phyloP scores from a whole-genome alignment of 2,888 invertebrate genomes.

The Drosophila prolongata region DNA sequence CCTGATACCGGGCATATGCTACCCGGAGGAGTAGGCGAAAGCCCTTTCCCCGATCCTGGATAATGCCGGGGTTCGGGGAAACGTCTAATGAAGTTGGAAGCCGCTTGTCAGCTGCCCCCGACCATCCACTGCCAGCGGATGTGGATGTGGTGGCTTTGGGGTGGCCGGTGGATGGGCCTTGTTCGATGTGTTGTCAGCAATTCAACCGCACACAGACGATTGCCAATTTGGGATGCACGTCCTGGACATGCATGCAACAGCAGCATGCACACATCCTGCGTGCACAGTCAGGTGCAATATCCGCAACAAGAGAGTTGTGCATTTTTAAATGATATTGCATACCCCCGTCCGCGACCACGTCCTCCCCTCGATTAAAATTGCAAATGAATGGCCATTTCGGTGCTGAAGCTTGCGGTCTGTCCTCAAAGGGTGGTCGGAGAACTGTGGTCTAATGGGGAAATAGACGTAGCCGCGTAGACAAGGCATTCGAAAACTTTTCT shows the following conservation, averaged over 20 bases:
- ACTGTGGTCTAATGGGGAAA: not conserved
- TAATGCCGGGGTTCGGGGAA: conserved; percentile 4
- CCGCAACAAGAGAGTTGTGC: conserved; percentile 51
- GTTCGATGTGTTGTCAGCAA: conserved; percentile 62
- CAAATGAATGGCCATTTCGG: conserved; percentile 35
- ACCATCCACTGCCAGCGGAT: conserved; percentile 14
- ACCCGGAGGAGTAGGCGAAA: not conserved
- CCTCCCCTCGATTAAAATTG: conserved; percentile 13
- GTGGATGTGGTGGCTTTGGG: conserved; percentile 8
- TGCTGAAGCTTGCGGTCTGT: conserved; percentile 21
- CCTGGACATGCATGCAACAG: conserved; percentile 14
- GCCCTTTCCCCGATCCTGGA: not conserved
- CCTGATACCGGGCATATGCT: conserved; percentile 23
- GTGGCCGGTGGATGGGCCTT: conserved; percentile 31
- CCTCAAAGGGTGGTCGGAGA: not conserved
- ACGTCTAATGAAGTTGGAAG: conserved; percentile 46
- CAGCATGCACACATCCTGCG: conserved; percentile 30
- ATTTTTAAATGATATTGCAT: conserved; percentile 61
- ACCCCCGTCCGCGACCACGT: not conserved
- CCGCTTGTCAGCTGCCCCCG: conserved; percentile 29
- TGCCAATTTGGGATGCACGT: conserved; percentile 70
- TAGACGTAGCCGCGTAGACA: not conserved
- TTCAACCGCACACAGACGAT: conserved; percentile 74
- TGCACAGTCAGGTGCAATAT: conserved; percentile 43
- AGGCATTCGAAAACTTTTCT: conserved; percentile 2